Conservation (phyloP, 2,888 invertebrate genomes). For the Archips xylosteana region DNA sequence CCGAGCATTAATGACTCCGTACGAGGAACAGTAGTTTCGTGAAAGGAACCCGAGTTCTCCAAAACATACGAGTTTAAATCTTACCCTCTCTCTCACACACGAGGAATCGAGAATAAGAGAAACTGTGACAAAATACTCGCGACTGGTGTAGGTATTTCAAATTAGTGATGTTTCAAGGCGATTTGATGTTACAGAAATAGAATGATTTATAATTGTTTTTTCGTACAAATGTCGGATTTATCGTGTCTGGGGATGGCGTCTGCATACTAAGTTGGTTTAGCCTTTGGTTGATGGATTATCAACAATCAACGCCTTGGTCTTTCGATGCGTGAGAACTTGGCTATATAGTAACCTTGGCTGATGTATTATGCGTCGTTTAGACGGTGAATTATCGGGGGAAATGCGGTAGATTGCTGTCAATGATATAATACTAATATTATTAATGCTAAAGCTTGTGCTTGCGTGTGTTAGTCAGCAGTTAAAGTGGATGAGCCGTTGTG, state of each 20-base stretch:
- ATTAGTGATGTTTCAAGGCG: slow-evolving; percentile 72
- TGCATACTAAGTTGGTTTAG: slow-evolving; percentile 20
- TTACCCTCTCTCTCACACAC: not conserved
- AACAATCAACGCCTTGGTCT: slow-evolving; percentile 11
- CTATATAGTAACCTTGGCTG: not conserved
- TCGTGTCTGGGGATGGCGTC: slow-evolving; percentile 40
- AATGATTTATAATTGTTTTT: slow-evolving; percentile 56
- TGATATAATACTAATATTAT: too few relatives aligned
- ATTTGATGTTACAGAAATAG: slow-evolving; percentile 58
- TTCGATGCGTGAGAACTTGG: not conserved
- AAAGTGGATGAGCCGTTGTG: too few relatives aligned
- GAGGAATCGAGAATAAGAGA: not conserved
- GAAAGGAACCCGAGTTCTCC: slow-evolving; percentile 63
- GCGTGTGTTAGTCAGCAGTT: too few relatives aligned
- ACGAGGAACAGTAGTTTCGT: slow-evolving; percentile 69
- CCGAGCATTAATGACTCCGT: slow-evolving; percentile 60
- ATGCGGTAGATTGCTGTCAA: too few relatives aligned
- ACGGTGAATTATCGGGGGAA: too few relatives aligned
- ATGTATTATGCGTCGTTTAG: not conserved
- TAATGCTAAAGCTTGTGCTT: too few relatives aligned
- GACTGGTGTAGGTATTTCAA: slow-evolving; percentile 48
- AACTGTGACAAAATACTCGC: not conserved
- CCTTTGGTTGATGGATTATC: slow-evolving; percentile 5
- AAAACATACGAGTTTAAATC: not conserved
- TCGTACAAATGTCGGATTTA: slow-evolving; percentile 45